A percentile compares a stretch with the other conserved stretches of the same genome.
Conservation (phyloP, 2,113 vertebrate genomes). For the Nycticorax nycticorax region DNA sequence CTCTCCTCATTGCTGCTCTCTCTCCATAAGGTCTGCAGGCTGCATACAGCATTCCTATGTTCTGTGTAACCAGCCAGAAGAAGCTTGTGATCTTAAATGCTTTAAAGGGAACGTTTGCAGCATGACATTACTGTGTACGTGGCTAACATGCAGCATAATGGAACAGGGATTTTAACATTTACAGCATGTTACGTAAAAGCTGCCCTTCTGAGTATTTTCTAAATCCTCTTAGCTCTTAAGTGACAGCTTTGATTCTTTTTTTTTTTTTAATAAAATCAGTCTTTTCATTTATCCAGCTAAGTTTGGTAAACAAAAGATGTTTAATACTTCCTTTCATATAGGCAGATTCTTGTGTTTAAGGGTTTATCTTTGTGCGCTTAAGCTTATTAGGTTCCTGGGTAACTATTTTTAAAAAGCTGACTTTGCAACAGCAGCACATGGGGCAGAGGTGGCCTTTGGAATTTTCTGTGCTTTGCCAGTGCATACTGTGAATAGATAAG, state of each 20-base stretch:
- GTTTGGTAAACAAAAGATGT: slow-evolving; percentile 70
- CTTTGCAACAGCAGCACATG: not conserved
- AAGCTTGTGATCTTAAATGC: slow-evolving; percentile 41
- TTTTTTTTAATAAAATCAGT: slow-evolving; percentile 56
- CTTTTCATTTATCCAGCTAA: slow-evolving; percentile 64
- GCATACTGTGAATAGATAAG: not conserved
- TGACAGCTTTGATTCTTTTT: slow-evolving; percentile 59
- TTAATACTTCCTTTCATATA: slow-evolving; percentile 67
- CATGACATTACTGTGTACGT: not conserved
- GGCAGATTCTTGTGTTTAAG: slow-evolving; percentile 36
- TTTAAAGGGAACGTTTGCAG: slow-evolving; percentile 48
- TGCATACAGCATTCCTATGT: slow-evolving; percentile 17
- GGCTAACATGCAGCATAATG: slow-evolving; percentile 25
- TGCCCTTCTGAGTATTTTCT: slow-evolving; percentile 61
- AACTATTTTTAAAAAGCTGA: slow-evolving; percentile 35
- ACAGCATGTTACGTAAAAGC: slow-evolving; percentile 62
- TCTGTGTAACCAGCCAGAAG: slow-evolving; percentile 45
- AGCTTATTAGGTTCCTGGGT: slow-evolving; percentile 52
- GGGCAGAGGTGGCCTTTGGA: slow-evolving; percentile 34
- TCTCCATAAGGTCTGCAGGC: not conserved
- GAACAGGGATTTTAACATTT: slow-evolving; percentile 67
- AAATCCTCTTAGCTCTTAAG: slow-evolving; percentile 77
- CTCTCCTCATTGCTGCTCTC: not conserved
- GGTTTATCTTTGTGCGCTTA: slow-evolving; percentile 55
- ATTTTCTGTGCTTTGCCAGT: not conserved